phyloP scores from a whole-genome alignment of 1,140 invertebrate species.

The Lasaia peninsularis region DNA sequence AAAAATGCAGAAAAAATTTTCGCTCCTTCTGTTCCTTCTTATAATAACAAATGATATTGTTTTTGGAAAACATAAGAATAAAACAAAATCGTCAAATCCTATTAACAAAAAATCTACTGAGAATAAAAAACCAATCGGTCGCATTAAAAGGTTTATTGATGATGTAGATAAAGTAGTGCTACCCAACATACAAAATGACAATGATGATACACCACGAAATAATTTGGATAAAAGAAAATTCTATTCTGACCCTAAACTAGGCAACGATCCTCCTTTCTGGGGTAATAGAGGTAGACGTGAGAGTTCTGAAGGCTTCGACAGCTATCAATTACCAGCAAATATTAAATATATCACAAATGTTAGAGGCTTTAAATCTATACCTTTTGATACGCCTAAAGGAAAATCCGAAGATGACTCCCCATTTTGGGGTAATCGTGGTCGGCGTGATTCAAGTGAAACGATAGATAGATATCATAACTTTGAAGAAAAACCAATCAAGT shows the following conservation, averaged over 20 bases:
- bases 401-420: constrained; percentile 37
- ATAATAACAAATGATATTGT: constrained; percentile 40
- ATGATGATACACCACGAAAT: constrained; percentile 3
- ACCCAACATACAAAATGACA: neutral
- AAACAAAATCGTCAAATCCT: constrained; percentile 38
- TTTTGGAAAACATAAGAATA: constrained; percentile 44
- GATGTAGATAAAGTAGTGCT: constrained; percentile 24
- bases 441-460: constrained; percentile 31
- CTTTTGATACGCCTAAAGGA: constrained; percentile 2
- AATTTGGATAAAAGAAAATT: constrained; percentile 20
- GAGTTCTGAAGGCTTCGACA: constrained; percentile 19
- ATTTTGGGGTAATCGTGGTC: constrained; percentile 49
- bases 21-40: constrained; percentile 35
- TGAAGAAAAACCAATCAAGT: neutral
- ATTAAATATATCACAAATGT: constrained; percentile 8
- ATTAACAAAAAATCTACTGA: constrained; percentile 31
- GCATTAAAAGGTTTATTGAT: constrained; percentile 43
- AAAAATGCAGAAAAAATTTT: constrained; percentile 46
- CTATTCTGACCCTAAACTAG: constrained; percentile 15
- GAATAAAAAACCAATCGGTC: constrained; percentile 33
- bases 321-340: neutral
- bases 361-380: neutral
- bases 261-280: constrained; percentile 55
- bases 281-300: constrained; percentile 50
- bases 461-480: constrained; percentile 16